These are phyloP conservation scores for Myripristis jacobus DNA, from an alignment of 2,797 vertebrate species.

Conservation along the genomic window DNA sequence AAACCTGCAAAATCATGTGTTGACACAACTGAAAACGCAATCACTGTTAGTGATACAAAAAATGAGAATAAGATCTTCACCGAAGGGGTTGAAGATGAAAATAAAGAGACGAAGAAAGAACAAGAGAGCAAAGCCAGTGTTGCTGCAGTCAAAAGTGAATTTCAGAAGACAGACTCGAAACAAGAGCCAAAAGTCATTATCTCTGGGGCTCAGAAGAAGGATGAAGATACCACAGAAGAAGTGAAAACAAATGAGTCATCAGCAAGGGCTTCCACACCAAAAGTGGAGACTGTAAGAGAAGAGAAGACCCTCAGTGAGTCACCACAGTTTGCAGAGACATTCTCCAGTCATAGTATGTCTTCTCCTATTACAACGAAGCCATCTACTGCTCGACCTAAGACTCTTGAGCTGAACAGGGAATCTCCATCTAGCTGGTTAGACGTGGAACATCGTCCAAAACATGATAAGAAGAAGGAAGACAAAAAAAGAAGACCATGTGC, in stretches of 20 bases:
- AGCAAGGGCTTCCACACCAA: conserved; percentile 12
- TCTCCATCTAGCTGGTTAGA: conserved; percentile 83
- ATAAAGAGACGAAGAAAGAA: conserved; percentile 1
- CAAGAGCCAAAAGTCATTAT: conserved; percentile 6
- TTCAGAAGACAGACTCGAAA: neutral
- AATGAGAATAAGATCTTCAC: neutral
- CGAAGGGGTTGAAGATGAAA: conserved; percentile 1
- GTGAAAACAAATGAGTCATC: conserved; percentile 29
- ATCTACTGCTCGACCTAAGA: neutral
- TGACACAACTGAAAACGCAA: conserved; percentile 1
- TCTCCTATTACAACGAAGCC: conserved; percentile 57
- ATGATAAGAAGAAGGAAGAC: conserved; percentile 62
- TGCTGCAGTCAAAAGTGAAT: no score
- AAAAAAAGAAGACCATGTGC: conserved; percentile 69
- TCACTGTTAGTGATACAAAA: neutral
- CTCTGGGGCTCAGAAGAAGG: conserved; percentile 12
- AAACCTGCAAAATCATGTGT: neutral
- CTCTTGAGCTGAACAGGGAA: conserved; percentile 44
- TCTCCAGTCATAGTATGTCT: conserved; percentile 8
- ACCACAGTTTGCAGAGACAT: conserved; percentile 21
- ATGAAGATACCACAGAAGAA: conserved; percentile 23
- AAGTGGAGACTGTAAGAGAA: neutral
- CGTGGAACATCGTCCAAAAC: conserved; percentile 74
- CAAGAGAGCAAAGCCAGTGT: no score
- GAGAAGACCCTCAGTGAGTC: conserved; percentile 8